These are phyloP conservation scores for Hemiprocne comata DNA, from an alignment of 2,113 vertebrate species.

Conservation along the genomic window DNA sequence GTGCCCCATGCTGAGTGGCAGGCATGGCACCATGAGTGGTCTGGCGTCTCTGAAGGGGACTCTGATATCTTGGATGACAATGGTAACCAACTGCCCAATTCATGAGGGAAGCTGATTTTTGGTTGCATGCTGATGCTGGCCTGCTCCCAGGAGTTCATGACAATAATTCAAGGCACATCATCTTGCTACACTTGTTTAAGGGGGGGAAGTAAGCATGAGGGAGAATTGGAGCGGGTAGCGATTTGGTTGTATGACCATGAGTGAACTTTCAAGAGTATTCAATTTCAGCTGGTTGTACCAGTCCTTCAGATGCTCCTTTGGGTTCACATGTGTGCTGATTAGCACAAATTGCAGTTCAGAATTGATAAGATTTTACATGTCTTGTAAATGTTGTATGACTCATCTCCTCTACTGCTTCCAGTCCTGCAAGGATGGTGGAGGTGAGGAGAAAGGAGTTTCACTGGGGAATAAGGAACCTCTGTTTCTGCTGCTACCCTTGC, in stretches of 20 bases:
- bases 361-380: slow-evolving; percentile 30
- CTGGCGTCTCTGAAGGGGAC: not conserved
- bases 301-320: not conserved
- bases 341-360: slow-evolving; percentile 33
- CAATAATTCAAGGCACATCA: not conserved
- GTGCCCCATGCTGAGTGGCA: not conserved
- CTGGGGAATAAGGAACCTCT: not conserved
- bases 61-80: not conserved
- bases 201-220: not conserved
- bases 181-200: not conserved
- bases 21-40: not conserved
- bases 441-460: not conserved
- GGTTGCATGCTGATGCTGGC: not conserved
- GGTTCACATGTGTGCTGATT: slow-evolving; percentile 5
- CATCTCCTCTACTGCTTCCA: not conserved
- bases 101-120: not conserved
- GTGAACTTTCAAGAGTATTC: not conserved
- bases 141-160: not conserved
- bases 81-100: not conserved
- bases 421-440: not conserved
- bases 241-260: not conserved
- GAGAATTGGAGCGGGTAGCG: not conserved
- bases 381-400: slow-evolving; percentile 8
- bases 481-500: not conserved
- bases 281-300: not conserved